Base-by-base conservation (phyloP, 2,888 invertebrate species). In the Spodoptera littoralis region DNA sequence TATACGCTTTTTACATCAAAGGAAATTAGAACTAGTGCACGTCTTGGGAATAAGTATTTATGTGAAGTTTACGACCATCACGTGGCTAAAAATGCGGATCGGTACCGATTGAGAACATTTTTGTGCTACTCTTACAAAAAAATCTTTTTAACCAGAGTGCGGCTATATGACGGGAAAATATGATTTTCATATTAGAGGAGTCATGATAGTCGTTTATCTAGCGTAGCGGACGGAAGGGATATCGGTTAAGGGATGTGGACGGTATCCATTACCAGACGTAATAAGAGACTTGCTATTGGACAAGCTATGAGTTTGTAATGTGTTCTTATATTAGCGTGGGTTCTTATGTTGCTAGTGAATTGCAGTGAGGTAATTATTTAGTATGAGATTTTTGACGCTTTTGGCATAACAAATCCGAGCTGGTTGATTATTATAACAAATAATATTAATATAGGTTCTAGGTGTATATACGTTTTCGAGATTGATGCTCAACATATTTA, bases 121-220 rank as follows among this genome's bases (percentile, higher is more conserved):
- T 67, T 13, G 41, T 60, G 59, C 30, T 51, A 42, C 50, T 52
- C 50, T 63, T 58, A 65, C 58, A 66, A 55, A 62, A 65, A 49
- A 60, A 60, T 47, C 45, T 50, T 60, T 64, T 43, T 11, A 51
- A 58, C 30, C 46, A 56, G 12, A 36, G 49, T 49, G 54, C 8
- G 45, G 52, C 18, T 51, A 54, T 48, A 47, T 55, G 51, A 54
- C 43, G 51, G 49, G 48, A 46, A 70, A 63, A 65, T 70, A 65
- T 70, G 61, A 65, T 74, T 74, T 69, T 73, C 52, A 53, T 73
- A 73, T 50, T 50, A 60, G 24, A 45, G 61, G 57, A 68, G 54
- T 62, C 59, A 73, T 63, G 70, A 62, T 52, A 58, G 58, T 47
- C 58, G 60, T 70, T 75, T 73, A 62, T 75, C 71, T 73, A 58